Evolutionary conservation across 1,140 invertebrate genomes (phyloP).

Genomic region (Argopecten irradians): DNA sequence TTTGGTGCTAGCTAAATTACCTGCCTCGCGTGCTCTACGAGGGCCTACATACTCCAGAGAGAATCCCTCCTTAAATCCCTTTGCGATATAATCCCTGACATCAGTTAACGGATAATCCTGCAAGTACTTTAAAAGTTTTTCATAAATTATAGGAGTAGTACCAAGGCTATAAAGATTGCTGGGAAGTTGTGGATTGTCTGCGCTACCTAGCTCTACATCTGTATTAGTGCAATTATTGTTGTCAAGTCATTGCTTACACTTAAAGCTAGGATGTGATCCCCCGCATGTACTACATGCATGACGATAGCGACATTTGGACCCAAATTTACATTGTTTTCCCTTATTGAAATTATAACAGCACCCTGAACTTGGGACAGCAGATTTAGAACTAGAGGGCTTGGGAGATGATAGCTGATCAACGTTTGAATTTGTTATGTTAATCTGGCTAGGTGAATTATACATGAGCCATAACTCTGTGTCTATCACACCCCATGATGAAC

Average conservation of each 20-base stretch:
- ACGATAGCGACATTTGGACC: background rate
- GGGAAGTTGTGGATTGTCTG: background rate
- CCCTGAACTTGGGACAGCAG: background rate
- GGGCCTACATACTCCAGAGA: background rate
- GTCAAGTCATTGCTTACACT: background rate
- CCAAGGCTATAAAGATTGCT: background rate
- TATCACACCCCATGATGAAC: constrained; percentile 25
- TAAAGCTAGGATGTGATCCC: background rate
- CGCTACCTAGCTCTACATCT: too few relatives aligned
- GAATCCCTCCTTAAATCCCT: constrained; percentile 26
- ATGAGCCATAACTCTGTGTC: constrained; percentile 35
- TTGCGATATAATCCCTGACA: background rate
- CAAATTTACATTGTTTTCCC: background rate
- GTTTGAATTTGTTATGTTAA: background rate
- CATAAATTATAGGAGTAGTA: background rate
- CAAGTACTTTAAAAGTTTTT: background rate
- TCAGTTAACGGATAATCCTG: background rate
- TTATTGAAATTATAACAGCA: background rate
- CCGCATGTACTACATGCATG: background rate
- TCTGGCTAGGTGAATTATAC: background rate
- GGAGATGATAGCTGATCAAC: background rate
- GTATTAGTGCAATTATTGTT: too few relatives aligned
- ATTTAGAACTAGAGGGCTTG: background rate
- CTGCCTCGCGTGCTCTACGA: background rate
- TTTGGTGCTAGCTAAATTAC: constrained; percentile 3